Base-by-base conservation (phyloP, 1,140 invertebrate species). In the Epicauta chinensis region DNA sequence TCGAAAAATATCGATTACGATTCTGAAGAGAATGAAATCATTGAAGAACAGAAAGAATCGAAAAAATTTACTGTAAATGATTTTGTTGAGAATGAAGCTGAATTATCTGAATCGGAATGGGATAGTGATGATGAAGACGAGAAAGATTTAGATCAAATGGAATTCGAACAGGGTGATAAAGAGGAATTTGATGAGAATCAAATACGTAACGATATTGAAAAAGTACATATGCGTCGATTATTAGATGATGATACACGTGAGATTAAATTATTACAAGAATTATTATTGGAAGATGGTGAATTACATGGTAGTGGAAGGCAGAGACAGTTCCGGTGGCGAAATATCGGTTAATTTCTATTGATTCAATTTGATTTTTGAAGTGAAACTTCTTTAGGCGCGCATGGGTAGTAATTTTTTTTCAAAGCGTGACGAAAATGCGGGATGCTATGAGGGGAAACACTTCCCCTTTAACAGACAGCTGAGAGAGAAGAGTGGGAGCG, bases 241-340 rank as follows among this genome's bases (percentile, higher is more conserved):
- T 65, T 91, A 23, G 89, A 92, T 68, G 83, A 92, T 59, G 90
- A 94, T 70, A 83, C 89, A 40, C 74, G 83, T 29, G 81, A 91
- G 61, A 77, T 94, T 2, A 77, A 81, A 59, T 62, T 89, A 32
- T 71, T 91, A 0, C 84, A 94, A 67, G 89, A 93, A 63, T 70
- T 90, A 60, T 76, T 91, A 37, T 78, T 94, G 11, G 89, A 91
- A 64, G 89, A 93, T 68, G 91, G 90, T 0, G 91, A 94, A 67
- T 73, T 94, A 35, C 83, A 91, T 62, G 85, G 81, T 10, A 74
- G 72, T 9, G 82, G 82, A 15, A 73, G 91, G 10, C 79, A 86
- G 56, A 75, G 89, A 40, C 83, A 85, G 59, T 93, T 93, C 65
- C 78, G 78, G 59, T 93, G 89, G 89, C 85, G 77, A 65, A 86